These are phyloP conservation scores for Xerus rutilus DNA, from an alignment of 2,797 vertebrate species.

Conservation along the genomic window DNA sequence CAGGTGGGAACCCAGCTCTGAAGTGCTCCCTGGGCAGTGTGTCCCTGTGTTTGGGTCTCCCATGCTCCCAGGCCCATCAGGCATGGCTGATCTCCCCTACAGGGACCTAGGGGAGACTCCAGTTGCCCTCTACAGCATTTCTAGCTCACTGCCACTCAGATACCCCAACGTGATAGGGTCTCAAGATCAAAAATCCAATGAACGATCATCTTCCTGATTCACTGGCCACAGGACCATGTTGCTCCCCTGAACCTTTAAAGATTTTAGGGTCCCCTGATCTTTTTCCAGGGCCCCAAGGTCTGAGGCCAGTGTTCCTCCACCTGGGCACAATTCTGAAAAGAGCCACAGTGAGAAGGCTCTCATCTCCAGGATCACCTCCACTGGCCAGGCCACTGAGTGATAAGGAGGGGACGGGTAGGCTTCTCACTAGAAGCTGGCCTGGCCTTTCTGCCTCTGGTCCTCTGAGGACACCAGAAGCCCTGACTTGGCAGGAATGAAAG, in stretches of 20 bases:
- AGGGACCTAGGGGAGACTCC: neutral
- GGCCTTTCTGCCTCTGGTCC: neutral
- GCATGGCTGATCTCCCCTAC: neutral
- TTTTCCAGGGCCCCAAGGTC: neutral
- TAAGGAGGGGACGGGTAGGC: neutral
- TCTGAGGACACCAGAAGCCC: neutral
- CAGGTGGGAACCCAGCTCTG: neutral
- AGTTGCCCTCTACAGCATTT: neutral
- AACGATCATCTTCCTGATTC: neutral
- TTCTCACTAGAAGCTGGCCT: neutral
- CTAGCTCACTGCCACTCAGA: neutral
- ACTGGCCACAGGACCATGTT: neutral
- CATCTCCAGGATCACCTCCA: neutral
- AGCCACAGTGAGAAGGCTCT: neutral
- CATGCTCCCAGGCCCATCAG: neutral
- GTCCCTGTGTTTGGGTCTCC: neutral
- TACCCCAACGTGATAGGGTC: neutral
- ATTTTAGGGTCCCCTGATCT: constrained; percentile 7
- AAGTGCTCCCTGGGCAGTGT: neutral
- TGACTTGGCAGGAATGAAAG: neutral
- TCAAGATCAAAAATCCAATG: neutral
- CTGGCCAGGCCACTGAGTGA: neutral
- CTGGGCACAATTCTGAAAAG: neutral
- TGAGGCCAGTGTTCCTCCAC: neutral
- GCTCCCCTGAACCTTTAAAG: neutral